Percentiles rank a stretch among this genome's conserved stretches.
These are phyloP conservation scores for Rhopalosiphum maidis DNA, from an alignment of 1,140 invertebrate genomes.

Conservation along the genomic window DNA sequence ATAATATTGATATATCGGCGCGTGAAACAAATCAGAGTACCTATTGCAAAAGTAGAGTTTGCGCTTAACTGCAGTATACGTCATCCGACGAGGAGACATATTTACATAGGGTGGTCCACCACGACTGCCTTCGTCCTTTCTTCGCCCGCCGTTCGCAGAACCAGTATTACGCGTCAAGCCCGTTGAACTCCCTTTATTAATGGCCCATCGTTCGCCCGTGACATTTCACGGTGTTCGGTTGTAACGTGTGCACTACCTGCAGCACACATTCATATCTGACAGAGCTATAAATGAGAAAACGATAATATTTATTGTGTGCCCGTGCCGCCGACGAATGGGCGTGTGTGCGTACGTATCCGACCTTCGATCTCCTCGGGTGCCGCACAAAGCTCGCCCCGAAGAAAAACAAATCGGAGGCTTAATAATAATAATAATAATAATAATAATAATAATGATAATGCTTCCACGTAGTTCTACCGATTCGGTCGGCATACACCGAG, in stretches of 20 bases:
- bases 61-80: neutral
- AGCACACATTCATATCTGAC: neutral
- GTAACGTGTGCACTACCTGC: neutral
- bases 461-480: neutral
- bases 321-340: neutral
- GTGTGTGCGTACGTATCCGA: neutral
- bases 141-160: neutral
- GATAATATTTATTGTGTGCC: constrained; percentile 32
- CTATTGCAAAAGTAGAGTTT: neutral
- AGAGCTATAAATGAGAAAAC: constrained; percentile 11
- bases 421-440: neutral
- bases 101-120: neutral
- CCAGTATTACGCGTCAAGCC: neutral
- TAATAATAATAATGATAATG: neutral
- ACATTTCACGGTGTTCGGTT: constrained; percentile 32
- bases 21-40: neutral
- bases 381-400: neutral
- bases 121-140: neutral
- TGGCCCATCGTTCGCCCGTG: constrained; percentile 28
- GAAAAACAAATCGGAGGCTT: neutral
- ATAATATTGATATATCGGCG: neutral
- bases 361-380: constrained; percentile 9
- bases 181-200: constrained; percentile 30
- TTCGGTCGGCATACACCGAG: neutral
- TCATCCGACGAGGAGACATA: neutral